phyloP scores from a whole-genome alignment of 2,888 invertebrate genomes.

The Sphaerophoria taeniata region DNA sequence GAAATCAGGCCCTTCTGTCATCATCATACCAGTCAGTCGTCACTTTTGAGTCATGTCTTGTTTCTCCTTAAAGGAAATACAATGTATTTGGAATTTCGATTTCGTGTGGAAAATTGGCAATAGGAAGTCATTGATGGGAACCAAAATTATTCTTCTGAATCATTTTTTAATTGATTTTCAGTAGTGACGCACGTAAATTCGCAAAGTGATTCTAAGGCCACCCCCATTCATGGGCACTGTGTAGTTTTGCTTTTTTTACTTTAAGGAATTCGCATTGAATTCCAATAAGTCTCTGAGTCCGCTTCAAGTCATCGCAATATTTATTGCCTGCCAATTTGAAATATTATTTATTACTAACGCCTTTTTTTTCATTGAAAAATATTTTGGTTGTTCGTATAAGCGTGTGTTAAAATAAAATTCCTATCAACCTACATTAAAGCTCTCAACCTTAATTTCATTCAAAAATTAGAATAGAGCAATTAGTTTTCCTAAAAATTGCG shows the following conservation, averaged over 20 bases:
- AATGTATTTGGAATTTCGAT: constrained; percentile 24
- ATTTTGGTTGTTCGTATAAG: neutral
- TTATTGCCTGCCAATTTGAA: constrained; percentile 12
- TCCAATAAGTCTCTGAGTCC: constrained; percentile 53
- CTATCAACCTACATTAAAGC: neutral
- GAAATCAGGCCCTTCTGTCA: neutral
- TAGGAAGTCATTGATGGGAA: constrained; percentile 54
- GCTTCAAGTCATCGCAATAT: constrained; percentile 27
- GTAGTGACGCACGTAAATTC: constrained; percentile 46
- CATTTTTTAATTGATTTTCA: neutral
- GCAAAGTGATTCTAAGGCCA: neutral
- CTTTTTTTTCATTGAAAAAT: neutral
- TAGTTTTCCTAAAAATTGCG: constrained; percentile 5
- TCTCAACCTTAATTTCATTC: neutral
- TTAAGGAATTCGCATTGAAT: constrained; percentile 53
- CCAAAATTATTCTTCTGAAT: constrained; percentile 41
- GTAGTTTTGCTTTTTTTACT: neutral
- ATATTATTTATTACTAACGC: constrained; percentile 12
- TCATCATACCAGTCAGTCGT: constrained; percentile 17
- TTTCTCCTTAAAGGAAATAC: constrained; percentile 19
- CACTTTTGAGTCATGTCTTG: constrained; percentile 41
- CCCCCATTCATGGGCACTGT: neutral
- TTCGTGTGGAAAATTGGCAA: constrained; percentile 33
- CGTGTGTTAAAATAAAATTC: neutral
- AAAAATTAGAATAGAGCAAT: constrained; percentile 22